These are phyloP conservation scores for Sebastes alutus DNA, from an alignment of 2,797 vertebrate species.

Conservation along the genomic window DNA sequence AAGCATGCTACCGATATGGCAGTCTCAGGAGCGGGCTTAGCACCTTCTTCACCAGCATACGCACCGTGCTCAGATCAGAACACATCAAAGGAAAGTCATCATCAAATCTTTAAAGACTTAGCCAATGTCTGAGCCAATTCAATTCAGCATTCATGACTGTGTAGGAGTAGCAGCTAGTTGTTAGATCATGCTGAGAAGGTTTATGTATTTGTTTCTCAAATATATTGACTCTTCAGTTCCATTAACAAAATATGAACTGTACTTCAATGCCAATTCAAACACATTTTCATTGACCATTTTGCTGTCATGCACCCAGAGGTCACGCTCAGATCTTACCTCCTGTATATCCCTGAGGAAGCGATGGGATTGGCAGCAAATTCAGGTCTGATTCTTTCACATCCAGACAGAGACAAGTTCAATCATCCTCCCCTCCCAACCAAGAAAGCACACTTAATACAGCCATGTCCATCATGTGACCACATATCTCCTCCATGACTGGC, in stretches of 20 bases:
- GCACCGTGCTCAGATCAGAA: constrained; percentile 17
- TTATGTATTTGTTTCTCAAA: not conserved
- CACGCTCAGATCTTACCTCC: constrained; percentile 71
- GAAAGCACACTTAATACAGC: constrained; percentile 72
- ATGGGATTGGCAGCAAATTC: constrained; percentile 32
- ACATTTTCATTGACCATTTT: not conserved
- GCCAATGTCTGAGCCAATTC: not conserved
- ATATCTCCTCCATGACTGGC: constrained; percentile 67
- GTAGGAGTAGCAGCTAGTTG: not conserved
- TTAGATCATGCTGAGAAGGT: not conserved
- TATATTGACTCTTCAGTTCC: not conserved
- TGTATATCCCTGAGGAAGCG: constrained; percentile 44
- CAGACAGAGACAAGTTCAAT: constrained; percentile 68
- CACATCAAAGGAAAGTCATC: constrained; percentile 35
- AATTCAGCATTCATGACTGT: constrained; percentile 16
- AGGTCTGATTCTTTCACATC: constrained; percentile 61
- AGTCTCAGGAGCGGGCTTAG: constrained; percentile 60
- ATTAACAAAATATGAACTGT: not conserved
- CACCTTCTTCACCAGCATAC: constrained; percentile 50
- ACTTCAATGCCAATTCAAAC: not conserved
- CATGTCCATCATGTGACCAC: constrained; percentile 67
- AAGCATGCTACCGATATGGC: constrained; percentile 68
- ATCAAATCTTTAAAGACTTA: constrained; percentile 22
- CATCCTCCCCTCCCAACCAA: not conserved
- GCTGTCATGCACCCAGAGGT: constrained; percentile 17